A percentile compares a stretch with the other conserved stretches of the same genome.
Evolutionary conservation across 2,888 invertebrate genomes (phyloP).

Genomic region (Agrochola lota): DNA sequence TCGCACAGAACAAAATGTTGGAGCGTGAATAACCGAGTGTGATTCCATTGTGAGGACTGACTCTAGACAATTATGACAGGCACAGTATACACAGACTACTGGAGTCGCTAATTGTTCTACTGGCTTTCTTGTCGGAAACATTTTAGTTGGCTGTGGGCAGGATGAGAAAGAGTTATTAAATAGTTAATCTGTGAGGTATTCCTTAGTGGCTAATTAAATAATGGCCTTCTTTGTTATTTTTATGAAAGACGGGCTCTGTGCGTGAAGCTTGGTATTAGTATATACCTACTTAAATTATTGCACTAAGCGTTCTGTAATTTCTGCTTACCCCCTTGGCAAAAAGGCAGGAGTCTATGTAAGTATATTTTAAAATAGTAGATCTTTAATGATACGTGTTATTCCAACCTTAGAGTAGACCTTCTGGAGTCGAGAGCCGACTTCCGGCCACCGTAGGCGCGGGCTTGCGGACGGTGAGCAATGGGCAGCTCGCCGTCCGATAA

Average conservation of each 20-base stretch:
- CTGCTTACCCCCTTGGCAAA: not conserved
- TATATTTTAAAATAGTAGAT: not conserved
- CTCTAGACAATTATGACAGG: constrained; percentile 41
- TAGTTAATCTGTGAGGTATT: constrained; percentile 20
- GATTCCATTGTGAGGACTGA: constrained; percentile 32
- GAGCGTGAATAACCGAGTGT: constrained; percentile 30
- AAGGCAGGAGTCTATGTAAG: not conserved
- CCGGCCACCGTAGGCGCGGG: too few relatives aligned
- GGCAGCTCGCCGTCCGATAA: too few relatives aligned
- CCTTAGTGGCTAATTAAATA: constrained; percentile 1
- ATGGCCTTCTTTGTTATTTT: constrained; percentile 5
- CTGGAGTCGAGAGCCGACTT: too few relatives aligned
- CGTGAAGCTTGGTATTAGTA: not conserved
- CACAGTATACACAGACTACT: constrained; percentile 24
- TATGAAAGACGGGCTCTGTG: not conserved
- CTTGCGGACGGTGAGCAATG: too few relatives aligned
- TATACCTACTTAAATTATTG: not conserved
- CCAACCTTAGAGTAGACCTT: not conserved
- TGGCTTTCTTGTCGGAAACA: constrained; percentile 15
- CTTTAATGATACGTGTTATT: not conserved
- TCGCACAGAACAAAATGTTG: constrained; percentile 9
- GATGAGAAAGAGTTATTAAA: not conserved
- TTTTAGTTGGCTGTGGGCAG: constrained; percentile 10
- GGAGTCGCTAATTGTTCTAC: constrained; percentile 37
- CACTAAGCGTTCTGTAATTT: not conserved